These are phyloP conservation scores for Aulostomus chinensis DNA, from an alignment of 2,797 vertebrate genomes.

Conservation along the genomic window DNA sequence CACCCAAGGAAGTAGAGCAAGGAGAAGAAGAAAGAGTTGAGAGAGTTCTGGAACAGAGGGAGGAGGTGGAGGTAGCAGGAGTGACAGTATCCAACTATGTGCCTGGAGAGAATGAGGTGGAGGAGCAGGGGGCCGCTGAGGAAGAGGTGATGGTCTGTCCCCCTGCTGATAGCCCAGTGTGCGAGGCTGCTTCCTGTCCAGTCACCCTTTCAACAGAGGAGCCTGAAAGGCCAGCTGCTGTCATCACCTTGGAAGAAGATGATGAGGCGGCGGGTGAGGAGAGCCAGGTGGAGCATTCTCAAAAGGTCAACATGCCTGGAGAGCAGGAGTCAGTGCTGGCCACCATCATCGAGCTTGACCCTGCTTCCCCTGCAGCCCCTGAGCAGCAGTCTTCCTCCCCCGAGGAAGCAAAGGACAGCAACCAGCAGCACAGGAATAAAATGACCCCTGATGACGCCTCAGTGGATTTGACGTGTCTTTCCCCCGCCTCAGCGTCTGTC, in stretches of 20 bases:
- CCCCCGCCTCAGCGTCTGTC: constrained; percentile 34
- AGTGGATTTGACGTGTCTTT: constrained; percentile 53
- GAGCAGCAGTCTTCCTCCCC: constrained; percentile 24
- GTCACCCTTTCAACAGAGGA: constrained; percentile 60
- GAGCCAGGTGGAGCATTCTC: constrained; percentile 52
- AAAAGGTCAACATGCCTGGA: constrained; percentile 59
- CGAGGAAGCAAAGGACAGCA: constrained; percentile 40
- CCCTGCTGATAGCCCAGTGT: constrained; percentile 60
- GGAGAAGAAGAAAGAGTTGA: constrained; percentile 48
- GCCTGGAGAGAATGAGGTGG: constrained; percentile 53
- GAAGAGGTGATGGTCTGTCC: constrained; percentile 71
- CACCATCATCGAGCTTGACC: constrained; percentile 61
- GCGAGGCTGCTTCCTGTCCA: constrained; percentile 64
- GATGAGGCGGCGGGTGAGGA: constrained; percentile 56
- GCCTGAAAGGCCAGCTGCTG: constrained; percentile 57
- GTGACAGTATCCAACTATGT: constrained; percentile 60
- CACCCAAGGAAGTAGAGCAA: constrained; percentile 59
- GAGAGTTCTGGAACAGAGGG: constrained; percentile 50
- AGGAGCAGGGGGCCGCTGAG: constrained; percentile 46
- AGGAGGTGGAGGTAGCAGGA: constrained; percentile 49
- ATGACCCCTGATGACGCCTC: constrained; percentile 33
- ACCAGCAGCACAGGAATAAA: constrained; percentile 42
- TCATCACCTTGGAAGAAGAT: constrained; percentile 70
- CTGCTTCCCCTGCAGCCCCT: constrained; percentile 50
- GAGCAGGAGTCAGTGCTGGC: constrained; percentile 57